Base-by-base conservation (phyloP, 2,888 invertebrate species). In the Troides oblongomaculatus region DNA sequence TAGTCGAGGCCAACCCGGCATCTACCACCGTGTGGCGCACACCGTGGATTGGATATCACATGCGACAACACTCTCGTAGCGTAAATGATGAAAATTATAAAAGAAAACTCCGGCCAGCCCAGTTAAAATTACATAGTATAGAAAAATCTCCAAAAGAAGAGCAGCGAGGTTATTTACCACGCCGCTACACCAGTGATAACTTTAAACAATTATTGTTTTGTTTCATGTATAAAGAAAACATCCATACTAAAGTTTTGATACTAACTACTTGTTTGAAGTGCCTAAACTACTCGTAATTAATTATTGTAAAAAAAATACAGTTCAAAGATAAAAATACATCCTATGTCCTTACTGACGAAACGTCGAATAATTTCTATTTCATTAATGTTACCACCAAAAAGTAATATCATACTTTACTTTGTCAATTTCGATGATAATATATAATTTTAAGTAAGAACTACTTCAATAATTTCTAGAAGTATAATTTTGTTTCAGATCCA, bases 41-140 rank as follows among this genome's bases (percentile, higher is more conserved):
- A 98, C 98, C 0, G 97, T 98, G 8, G 98, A 98, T 85, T 98
- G 98, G 98, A 97, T 98, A 77, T 94, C 94, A 72, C 94, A 94
- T 75, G 94, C 94, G 1, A 94, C 92, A 0, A 92, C 92, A 0
- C 78, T 91, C 0, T 83, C 91, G 77, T 92, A 90, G 84, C 81
- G 36, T 59, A 46, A 7, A 67, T 21, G 2, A 43, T 46, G 21
- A 30, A 25, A 30, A 30, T 25, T 30, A 30, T 21, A 30, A 10
- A 14, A 59, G 12, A 30, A 5, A 23, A 43, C 17, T 66, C 14
- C 30, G 25, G n/a, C 59, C 8, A 8, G 12, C 23, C 61, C 36
- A 21, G 23, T 17, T 39, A 18, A 61, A 61, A 30, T 56, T n/a
- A 61, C 36, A 50, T 23, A 30, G 17, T 4, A 56, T 23, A 39